A percentile compares a stretch with the other conserved stretches of the same genome.
These are phyloP conservation scores for Aricia agestis DNA, from an alignment of 1,140 invertebrate species.

Conservation along the genomic window DNA sequence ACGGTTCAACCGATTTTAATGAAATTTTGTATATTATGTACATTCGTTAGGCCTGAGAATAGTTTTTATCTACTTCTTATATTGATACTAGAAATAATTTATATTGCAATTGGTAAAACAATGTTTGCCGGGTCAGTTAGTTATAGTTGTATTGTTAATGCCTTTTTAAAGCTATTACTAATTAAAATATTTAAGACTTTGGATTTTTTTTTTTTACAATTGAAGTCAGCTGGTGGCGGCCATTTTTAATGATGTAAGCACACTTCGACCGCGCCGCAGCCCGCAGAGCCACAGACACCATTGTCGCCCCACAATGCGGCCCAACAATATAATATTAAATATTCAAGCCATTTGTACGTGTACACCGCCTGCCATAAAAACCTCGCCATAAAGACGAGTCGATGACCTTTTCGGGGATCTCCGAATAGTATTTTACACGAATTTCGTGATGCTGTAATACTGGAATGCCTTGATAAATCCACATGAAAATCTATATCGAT, in stretches of 20 bases:
- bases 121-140: no score
- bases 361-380: neutral
- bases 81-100: no score
- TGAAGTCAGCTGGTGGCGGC: neutral
- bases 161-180: neutral
- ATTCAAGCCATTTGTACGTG: neutral
- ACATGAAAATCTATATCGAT: no score
- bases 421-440: neutral
- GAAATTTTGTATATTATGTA: no score
- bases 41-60: no score
- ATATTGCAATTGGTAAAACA: no score
- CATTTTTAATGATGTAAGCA: slow-evolving; percentile 1
- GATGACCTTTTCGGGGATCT: no score
- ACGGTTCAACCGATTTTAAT: no score
- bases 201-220: neutral
- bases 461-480: no score
- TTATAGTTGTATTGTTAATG: no score
- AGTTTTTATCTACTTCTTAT: no score
- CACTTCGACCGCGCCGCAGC: neutral
- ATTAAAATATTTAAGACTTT: neutral
- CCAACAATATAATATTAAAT: neutral
- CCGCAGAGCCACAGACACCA: neutral
- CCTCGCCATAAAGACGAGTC: neutral
- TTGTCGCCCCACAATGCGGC: neutral
- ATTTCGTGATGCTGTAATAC: neutral